Conservation (phyloP, 2,797 vertebrate species). For the Poeciliopsis gracilis region DNA sequence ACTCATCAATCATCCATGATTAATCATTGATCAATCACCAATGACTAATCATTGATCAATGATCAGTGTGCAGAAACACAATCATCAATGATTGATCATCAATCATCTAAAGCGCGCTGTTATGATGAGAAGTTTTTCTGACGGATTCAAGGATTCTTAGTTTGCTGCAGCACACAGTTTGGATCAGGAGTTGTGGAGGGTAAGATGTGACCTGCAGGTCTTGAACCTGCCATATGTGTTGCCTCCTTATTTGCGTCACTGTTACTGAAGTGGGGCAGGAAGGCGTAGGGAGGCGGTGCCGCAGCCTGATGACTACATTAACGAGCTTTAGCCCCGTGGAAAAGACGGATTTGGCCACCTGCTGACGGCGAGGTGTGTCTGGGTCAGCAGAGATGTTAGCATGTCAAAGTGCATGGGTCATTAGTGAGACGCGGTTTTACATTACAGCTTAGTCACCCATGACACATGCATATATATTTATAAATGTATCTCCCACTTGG, state of each 20-base stretch:
- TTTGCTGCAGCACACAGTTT: not conserved
- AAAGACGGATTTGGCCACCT: conserved; percentile 73
- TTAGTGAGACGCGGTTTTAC: conserved; percentile 1
- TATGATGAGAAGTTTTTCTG: not conserved
- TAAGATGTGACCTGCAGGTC: conserved; percentile 36
- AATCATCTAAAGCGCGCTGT: not conserved
- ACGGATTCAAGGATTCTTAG: not conserved
- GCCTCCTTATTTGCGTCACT: conserved; percentile 65
- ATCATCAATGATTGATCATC: too few species aligned
- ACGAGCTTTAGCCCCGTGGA: conserved; percentile 56
- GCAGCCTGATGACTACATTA: conserved; percentile 58
- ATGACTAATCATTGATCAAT: too few species aligned
- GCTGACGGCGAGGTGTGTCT: conserved; percentile 50
- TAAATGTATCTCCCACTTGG: conserved; percentile 43
- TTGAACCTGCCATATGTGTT: conserved; percentile 61
- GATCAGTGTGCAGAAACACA: too few species aligned
- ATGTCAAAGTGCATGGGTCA: conserved; percentile 12
- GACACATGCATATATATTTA: conserved; percentile 35
- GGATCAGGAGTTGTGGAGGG: conserved; percentile 26
- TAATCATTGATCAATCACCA: too few species aligned
- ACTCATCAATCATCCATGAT: too few species aligned
- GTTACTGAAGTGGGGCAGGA: conserved; percentile 51
- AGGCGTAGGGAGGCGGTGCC: conserved; percentile 37
- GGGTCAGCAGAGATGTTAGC: conserved; percentile 40
- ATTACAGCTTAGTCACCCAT: conserved; percentile 50